A percentile compares a stretch with the other conserved stretches of the same genome.
Evolutionary conservation across 2,888 invertebrate species (phyloP).

Genomic region (Netelia melanura): DNA sequence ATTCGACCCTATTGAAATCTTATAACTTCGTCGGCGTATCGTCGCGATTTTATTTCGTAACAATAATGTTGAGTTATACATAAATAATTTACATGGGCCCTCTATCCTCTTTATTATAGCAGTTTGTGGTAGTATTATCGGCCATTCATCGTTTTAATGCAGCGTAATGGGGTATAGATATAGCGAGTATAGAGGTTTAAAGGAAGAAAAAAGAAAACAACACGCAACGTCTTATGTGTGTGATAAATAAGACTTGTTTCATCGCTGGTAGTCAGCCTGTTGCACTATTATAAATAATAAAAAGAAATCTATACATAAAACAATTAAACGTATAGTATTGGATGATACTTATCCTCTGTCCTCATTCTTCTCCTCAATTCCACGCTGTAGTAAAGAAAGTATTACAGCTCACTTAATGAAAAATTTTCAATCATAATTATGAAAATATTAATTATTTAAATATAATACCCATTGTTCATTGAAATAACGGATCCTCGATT

Average conservation of each 20-base stretch:
- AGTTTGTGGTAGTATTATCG: constrained; percentile 54
- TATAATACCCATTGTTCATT: too few relatives aligned
- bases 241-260: constrained; percentile 70
- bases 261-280: constrained; percentile 72
- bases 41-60: neutral
- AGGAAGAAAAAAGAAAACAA: neutral
- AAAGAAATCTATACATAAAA: constrained; percentile 66
- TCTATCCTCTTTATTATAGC: constrained; percentile 10
- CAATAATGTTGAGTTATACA: constrained; percentile 27
- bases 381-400: neutral
- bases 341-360: neutral
- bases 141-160: constrained; percentile 52
- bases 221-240: constrained; percentile 67
- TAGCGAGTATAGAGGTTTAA: constrained; percentile 18
- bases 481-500: too few relatives aligned
- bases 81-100: constrained; percentile 33
- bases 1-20: neutral
- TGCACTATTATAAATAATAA: constrained; percentile 72
- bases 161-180: constrained; percentile 61
- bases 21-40: neutral
- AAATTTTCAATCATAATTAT: too few relatives aligned
- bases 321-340: neutral
- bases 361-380: neutral
- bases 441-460: too few relatives aligned
- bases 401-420: too few relatives aligned